Evolutionary conservation across 2,113 vertebrate species (phyloP).

Genomic region (Gavia stellata): DNA sequence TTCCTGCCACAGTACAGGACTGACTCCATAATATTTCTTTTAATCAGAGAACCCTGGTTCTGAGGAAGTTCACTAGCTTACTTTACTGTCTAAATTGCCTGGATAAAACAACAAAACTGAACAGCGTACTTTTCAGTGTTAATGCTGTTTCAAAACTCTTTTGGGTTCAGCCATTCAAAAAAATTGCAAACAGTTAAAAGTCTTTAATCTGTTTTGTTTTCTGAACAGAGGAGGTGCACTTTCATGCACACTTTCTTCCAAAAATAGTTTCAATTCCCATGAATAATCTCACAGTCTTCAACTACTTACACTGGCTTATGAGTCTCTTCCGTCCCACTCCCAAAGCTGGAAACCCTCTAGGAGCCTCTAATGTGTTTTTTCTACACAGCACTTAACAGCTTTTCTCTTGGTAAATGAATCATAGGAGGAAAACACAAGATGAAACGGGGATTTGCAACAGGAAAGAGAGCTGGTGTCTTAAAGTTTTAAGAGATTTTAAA

Average conservation of each 20-base stretch:
- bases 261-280: not conserved
- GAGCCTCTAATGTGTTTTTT: not conserved
- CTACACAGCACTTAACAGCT: conserved; percentile 22
- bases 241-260: not conserved
- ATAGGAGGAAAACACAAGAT: conserved; percentile 16
- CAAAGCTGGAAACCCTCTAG: not conserved
- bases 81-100: not conserved
- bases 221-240: not conserved
- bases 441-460: not conserved
- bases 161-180: not conserved
- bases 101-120: not conserved
- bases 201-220: not conserved
- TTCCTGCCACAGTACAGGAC: not conserved
- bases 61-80: not conserved
- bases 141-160: not conserved
- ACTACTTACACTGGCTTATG: not conserved
- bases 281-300: not conserved
- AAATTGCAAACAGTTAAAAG: not conserved
- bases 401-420: conserved; percentile 45
- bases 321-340: not conserved
- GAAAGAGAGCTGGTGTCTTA: not conserved
- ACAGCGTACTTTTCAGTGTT: not conserved
- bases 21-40: not conserved
- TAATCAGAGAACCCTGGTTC: not conserved
- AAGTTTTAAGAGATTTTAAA: conserved; percentile 35